Evolutionary conservation across 2,797 vertebrate species (phyloP).

Genomic region (Pseudotriccus pelzelni): DNA sequence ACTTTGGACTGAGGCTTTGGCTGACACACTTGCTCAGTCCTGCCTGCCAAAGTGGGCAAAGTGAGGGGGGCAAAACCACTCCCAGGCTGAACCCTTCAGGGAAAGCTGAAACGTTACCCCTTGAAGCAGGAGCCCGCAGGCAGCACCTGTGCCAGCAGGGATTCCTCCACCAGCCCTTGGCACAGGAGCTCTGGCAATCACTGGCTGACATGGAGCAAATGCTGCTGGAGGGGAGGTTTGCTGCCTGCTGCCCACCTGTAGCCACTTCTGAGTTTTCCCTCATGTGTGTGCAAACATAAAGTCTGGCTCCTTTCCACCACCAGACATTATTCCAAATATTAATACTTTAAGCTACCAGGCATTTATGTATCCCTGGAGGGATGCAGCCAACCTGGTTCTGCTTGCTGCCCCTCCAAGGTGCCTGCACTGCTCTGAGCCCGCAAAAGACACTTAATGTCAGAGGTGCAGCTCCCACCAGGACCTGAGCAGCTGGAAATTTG

Average conservation of each 20-base stretch:
- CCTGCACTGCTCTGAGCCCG: not conserved
- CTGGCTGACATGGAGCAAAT: not conserved
- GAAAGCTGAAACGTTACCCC: not conserved
- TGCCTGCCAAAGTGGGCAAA: not conserved
- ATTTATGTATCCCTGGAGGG: not conserved
- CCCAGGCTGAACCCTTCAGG: not conserved
- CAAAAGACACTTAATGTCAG: not conserved
- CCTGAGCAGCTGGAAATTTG: not conserved
- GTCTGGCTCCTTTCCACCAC: not conserved
- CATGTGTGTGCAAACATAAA: not conserved
- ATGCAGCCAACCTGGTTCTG: not conserved
- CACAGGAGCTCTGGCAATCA: not conserved
- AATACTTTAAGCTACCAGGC: not conserved
- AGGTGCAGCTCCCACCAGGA: not conserved
- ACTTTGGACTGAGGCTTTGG: not conserved
- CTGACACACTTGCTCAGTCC: not conserved
- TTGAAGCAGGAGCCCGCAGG: not conserved
- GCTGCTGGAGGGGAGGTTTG: not conserved
- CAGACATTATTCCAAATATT: not conserved
- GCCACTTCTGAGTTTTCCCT: not conserved
- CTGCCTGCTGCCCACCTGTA: not conserved
- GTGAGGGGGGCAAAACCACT: not conserved
- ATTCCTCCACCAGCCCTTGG: not conserved
- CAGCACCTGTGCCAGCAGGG: not conserved
- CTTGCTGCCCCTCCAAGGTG: not conserved